Conservation (phyloP, 2,113 vertebrate species). For the Brevimyrus niger region DNA sequence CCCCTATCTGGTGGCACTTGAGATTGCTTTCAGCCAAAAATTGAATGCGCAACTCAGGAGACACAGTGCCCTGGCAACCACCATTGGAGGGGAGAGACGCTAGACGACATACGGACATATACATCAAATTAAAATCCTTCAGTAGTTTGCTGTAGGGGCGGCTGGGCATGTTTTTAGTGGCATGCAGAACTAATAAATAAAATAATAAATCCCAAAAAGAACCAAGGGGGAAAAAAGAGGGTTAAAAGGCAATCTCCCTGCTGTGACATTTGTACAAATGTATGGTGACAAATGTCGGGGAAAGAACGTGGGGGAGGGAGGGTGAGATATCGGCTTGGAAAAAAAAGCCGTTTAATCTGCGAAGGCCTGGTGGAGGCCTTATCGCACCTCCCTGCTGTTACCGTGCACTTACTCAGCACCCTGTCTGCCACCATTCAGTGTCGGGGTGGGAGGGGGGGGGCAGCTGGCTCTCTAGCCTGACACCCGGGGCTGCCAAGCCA, state of each 20-base stretch:
- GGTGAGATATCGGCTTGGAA: constrained; percentile 27
- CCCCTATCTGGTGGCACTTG: not conserved
- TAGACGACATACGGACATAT: not conserved
- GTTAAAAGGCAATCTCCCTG: constrained; percentile 60
- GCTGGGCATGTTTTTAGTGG: not conserved
- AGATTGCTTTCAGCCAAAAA: not conserved
- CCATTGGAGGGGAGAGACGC: no score
- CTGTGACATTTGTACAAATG: constrained; percentile 62
- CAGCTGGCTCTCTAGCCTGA: not conserved
- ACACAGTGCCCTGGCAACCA: not conserved
- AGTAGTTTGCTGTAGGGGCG: not conserved
- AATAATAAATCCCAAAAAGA: not conserved
- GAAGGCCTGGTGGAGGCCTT: constrained; percentile 54
- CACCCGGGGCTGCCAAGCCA: not conserved
- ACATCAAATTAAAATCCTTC: not conserved
- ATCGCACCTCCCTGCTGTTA: constrained; percentile 61
- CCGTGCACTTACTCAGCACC: constrained; percentile 50
- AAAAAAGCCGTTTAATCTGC: constrained; percentile 66
- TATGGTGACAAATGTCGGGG: constrained; percentile 54
- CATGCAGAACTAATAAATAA: not conserved
- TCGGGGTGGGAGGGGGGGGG: not conserved
- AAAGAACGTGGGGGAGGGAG: constrained; percentile 54
- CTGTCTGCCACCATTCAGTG: constrained; percentile 38
- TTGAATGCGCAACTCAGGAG: not conserved
- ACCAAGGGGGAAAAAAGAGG: constrained; percentile 36